phyloP scores from a whole-genome alignment of 2,797 vertebrate species.

The Megalops cyprinoides region DNA sequence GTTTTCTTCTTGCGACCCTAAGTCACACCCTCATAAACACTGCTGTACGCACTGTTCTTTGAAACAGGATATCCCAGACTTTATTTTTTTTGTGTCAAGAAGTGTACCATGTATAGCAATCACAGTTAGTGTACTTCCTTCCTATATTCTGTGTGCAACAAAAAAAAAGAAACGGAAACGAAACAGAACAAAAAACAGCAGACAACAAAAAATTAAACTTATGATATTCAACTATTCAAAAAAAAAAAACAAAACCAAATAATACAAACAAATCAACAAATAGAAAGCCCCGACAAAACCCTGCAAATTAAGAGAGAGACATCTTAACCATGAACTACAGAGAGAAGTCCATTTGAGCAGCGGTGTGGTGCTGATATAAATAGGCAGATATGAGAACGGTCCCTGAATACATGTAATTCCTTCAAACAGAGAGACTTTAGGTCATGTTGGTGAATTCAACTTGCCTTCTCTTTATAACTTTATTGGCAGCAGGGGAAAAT shows the following conservation, averaged over 20 bases:
- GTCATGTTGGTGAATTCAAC: background rate
- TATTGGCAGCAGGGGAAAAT: background rate
- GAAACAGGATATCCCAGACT: slow-evolving; percentile 93
- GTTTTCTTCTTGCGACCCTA: background rate
- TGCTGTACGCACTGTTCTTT: slow-evolving; percentile 62
- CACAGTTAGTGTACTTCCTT: slow-evolving; percentile 89
- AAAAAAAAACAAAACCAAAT: slow-evolving; percentile 55
- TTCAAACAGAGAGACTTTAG: slow-evolving; percentile 8
- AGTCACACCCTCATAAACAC: slow-evolving; percentile 49
- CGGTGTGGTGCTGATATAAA: slow-evolving; percentile 16
- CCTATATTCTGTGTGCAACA: slow-evolving; percentile 86
- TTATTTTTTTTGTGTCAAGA: slow-evolving; percentile 92
- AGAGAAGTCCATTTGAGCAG: slow-evolving; percentile 53
- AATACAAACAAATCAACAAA: slow-evolving; percentile 43
- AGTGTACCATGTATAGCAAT: slow-evolving; percentile 89
- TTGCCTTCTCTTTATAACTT: background rate
- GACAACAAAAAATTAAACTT: slow-evolving; percentile 43
- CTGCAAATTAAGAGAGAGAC: slow-evolving; percentile 31
- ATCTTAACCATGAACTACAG: slow-evolving; percentile 51
- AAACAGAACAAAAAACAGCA: slow-evolving; percentile 13
- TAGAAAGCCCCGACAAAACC: slow-evolving; percentile 47
- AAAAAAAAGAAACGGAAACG: slow-evolving; percentile 66
- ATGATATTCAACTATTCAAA: slow-evolving; percentile 49
- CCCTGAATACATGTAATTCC: background rate
- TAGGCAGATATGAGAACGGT: background rate